A percentile compares a stretch with the other conserved stretches of the same genome.
Conservation (phyloP, 2,797 vertebrate genomes). For the Dallia pectoralis region DNA sequence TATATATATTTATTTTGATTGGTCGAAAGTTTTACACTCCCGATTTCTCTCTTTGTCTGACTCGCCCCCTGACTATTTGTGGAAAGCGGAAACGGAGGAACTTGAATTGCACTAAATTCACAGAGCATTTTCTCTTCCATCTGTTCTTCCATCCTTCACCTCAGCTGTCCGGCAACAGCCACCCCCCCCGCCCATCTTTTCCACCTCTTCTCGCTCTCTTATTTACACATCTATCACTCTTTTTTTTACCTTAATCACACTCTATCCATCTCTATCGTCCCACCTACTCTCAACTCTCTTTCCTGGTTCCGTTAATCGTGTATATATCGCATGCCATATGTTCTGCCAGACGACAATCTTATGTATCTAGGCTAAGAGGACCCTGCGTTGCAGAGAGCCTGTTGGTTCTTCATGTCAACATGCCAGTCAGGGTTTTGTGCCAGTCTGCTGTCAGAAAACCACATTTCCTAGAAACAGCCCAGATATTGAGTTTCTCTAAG, state of each 20-base stretch:
- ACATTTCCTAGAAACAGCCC: background rate
- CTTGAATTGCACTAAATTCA: background rate
- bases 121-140: background rate
- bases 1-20: too few relatives aligned
- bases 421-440: background rate
- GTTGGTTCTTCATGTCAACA: constrained; percentile 2
- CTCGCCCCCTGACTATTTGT: background rate
- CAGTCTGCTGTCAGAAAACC: constrained; percentile 1
- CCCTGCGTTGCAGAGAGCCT: background rate
- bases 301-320: constrained; percentile 1
- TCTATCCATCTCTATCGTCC: constrained; percentile 13
- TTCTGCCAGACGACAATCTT: background rate
- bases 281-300: background rate
- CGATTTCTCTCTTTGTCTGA: background rate
- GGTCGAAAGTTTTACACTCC: background rate
- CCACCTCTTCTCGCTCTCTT: background rate
- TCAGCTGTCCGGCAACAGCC: background rate
- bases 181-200: background rate
- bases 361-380: background rate
- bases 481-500: background rate
- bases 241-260: background rate
- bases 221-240: background rate
- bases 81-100: background rate
- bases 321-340: background rate
- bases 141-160: background rate